Conservation (phyloP, 2,113 vertebrate genomes). For the Lagopus leucura region DNA sequence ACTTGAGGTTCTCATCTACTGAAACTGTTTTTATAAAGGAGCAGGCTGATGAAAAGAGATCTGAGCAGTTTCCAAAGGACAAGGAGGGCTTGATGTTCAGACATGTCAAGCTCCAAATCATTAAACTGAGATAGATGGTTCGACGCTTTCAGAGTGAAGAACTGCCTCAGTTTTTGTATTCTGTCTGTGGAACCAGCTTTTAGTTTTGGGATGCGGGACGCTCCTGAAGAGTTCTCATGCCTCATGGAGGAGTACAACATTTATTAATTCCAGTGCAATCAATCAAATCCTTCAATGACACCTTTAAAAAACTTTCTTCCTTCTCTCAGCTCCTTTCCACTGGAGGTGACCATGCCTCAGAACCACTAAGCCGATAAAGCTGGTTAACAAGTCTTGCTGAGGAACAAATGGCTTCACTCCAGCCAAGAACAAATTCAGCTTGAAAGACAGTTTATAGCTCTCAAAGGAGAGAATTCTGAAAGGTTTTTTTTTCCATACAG, state of each 20-base stretch:
- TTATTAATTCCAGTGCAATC: neutral
- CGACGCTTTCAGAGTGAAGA: neutral
- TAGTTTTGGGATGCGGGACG: neutral
- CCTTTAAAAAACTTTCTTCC: neutral
- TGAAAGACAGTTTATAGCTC: neutral
- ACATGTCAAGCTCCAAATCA: neutral
- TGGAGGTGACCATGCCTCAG: neutral
- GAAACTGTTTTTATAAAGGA: neutral
- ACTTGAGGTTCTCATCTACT: constrained; percentile 1
- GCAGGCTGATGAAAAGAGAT: neutral
- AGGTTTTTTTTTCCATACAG: neutral
- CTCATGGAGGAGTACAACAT: neutral
- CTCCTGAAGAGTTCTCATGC: neutral
- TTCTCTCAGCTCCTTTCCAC: neutral
- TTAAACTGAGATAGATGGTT: neutral
- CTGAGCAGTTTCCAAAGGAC: neutral
- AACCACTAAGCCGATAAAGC: neutral
- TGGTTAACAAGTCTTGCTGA: neutral
- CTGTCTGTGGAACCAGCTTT: neutral
- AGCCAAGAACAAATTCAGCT: neutral
- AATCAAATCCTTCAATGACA: neutral
- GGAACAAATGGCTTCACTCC: neutral
- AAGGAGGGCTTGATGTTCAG: neutral
- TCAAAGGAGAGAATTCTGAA: neutral
- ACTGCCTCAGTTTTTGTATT: neutral